Evolutionary conservation across 1,140 invertebrate species (phyloP).

Genomic region (Anagrus nilaparvatae): DNA sequence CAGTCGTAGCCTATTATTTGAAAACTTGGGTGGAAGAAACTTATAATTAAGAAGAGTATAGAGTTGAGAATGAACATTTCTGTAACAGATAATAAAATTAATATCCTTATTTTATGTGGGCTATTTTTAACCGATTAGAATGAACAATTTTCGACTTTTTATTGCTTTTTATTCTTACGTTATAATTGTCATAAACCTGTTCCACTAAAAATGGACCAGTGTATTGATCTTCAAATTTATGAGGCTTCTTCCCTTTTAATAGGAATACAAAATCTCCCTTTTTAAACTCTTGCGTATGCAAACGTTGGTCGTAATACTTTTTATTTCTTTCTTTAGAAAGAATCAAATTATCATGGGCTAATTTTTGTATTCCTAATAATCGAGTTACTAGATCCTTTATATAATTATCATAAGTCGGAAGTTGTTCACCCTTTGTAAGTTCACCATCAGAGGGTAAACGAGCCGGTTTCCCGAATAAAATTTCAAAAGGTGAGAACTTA

Average conservation of each 20-base stretch:
- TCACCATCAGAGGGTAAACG: slow-evolving; percentile 7
- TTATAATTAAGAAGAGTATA: background rate
- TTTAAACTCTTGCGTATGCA: slow-evolving; percentile 5
- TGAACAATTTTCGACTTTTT: slow-evolving; percentile 5
- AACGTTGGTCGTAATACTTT: slow-evolving; percentile 15
- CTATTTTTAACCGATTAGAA: background rate
- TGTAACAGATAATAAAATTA: background rate
- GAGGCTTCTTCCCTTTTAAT: slow-evolving; percentile 3
- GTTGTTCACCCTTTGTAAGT: no score
- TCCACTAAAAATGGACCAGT: slow-evolving; percentile 4
- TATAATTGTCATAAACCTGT: slow-evolving; percentile 9
- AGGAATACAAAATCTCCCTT: slow-evolving; percentile 5
- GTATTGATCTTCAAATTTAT: slow-evolving; percentile 10
- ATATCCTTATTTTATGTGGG: no score
- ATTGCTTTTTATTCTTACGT: no score
- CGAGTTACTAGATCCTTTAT: slow-evolving; percentile 14
- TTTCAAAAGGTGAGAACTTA: slow-evolving; percentile 16
- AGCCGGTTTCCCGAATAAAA: slow-evolving; percentile 13
- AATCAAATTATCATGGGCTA: slow-evolving; percentile 10
- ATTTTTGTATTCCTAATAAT: slow-evolving; percentile 11
- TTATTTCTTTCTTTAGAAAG: slow-evolving; percentile 14
- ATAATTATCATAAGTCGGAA: no score
- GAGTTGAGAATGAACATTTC: background rate
- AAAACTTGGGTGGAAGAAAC: background rate
- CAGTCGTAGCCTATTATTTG: slow-evolving; percentile 9